phyloP scores from a whole-genome alignment of 2,113 vertebrate genomes.

The Xerus inauris region DNA sequence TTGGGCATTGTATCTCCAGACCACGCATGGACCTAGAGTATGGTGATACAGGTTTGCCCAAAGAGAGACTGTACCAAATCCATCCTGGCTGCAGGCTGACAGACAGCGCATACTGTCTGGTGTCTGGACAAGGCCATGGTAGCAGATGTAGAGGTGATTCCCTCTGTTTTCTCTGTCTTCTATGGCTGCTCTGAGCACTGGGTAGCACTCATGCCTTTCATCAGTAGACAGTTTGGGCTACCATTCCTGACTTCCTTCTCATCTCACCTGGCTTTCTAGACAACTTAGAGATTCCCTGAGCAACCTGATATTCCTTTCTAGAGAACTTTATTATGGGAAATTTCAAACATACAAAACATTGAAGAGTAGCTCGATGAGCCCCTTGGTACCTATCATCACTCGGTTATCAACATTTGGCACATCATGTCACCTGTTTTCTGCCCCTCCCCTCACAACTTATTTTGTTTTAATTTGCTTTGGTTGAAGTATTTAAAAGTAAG shows the following conservation, averaged over 20 bases:
- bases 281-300: not conserved
- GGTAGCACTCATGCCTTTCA: not conserved
- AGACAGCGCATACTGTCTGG: not conserved
- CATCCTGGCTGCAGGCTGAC: not conserved
- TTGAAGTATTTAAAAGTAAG: not conserved
- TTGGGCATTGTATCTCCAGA: rapidly evolving
- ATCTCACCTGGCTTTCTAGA: not conserved
- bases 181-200: rapidly evolving
- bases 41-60: not conserved
- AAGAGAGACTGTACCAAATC: not conserved
- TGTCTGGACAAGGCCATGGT: not conserved
- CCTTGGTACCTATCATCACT: not conserved
- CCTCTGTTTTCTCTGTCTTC: not conserved
- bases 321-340: not conserved
- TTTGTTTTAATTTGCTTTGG: not conserved
- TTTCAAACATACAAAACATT: not conserved
- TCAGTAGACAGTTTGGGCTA: not conserved
- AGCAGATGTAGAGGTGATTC: not conserved
- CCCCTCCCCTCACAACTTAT: not conserved
- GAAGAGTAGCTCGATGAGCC: not conserved
- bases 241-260: not conserved
- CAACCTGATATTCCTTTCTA: not conserved
- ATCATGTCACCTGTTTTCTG: not conserved
- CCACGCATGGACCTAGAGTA: not conserved
- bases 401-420: not conserved